Base-by-base conservation (phyloP, 2,113 vertebrate species). In the Porphyrio hochstetteri region DNA sequence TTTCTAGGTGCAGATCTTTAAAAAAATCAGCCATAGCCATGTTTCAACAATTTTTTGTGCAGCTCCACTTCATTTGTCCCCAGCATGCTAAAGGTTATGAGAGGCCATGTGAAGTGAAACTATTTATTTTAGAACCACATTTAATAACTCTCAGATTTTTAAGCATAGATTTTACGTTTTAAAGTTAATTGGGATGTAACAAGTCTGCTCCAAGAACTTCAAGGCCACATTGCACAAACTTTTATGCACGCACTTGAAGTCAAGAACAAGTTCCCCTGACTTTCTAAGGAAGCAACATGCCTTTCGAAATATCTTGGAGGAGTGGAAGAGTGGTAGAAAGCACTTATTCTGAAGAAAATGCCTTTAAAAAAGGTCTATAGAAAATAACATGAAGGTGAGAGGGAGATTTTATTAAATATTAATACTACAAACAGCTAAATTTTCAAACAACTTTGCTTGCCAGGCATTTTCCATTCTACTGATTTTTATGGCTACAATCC, bases 1-100 rank as follows among this genome's bases (percentile, higher is more conserved):
- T 95, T 96, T 88, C 70, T 92, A 88, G 76, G 90, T 93, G 59
- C 28, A 69, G 38, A 52, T 35, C 50, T 84, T 56, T 72, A 84
- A 88, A 61, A 87, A 90, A 63, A 42, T 15, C 25, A 76, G 28
- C 50, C 55, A 60, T 48, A 70, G 48, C 21, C 24, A 61, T 31
- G 27, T 42, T 92, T 82, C 27, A 94, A 69, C 28, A 27, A 5
- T 31, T 61, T 70, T 79, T 81, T 53, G 8, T 67, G 28, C 56
- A 55, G 48, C 21, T 56, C 38, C 64, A 50, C 24, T 89, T 91
- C 12, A 70, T 88, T 88, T 95, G 29, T 70, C 33, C 19, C 29
- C 70, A 87, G 36, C 36, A 59, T 60, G 24, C 16, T 69, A 81
- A 75, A 40, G 35, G 9, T 82, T 86, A 36, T 56, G 67, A 78